Evolutionary conservation across 2,888 invertebrate genomes (phyloP).

Genomic region (Poecilus cupreus): DNA sequence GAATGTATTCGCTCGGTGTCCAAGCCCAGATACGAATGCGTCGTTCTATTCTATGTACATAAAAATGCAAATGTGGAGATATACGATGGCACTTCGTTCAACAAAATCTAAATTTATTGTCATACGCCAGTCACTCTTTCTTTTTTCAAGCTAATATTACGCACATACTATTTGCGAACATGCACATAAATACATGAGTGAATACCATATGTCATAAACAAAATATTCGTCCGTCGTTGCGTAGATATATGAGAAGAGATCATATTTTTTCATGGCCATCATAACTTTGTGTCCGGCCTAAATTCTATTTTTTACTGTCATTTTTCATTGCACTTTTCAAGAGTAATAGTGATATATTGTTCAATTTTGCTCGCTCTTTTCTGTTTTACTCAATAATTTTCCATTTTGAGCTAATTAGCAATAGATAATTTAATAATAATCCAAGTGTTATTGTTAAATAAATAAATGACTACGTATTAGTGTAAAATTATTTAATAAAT

Average conservation of each 20-base stretch:
- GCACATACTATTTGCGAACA: constrained; percentile 40
- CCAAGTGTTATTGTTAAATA: too few relatives aligned
- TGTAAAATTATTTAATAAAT: too few relatives aligned
- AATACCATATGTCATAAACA: constrained; percentile 32
- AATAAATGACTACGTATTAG: too few relatives aligned
- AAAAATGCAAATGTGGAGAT: constrained; percentile 36
- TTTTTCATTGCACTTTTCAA: not conserved
- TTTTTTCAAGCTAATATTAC: constrained; percentile 38
- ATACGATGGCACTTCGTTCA: constrained; percentile 36
- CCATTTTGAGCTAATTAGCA: too few relatives aligned
- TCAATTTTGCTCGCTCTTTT: not conserved
- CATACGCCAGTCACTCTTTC: constrained; percentile 27
- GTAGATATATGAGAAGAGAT: constrained; percentile 6
- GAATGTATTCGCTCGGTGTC: not conserved
- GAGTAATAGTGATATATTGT: constrained; percentile 7
- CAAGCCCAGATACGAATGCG: too few relatives aligned
- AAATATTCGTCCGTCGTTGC: constrained; percentile 12
- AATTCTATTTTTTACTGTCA: constrained; percentile 22
- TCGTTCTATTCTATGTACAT: not conserved
- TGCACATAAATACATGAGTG: constrained; percentile 32
- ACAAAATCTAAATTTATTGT: constrained; percentile 43
- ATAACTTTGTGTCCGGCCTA: constrained; percentile 26
- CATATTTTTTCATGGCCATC: constrained; percentile 19
- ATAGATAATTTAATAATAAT: too few relatives aligned
- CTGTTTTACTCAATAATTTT: not conserved